Evolutionary conservation across 2,797 vertebrate genomes (phyloP), one percentile per base, ranked within the genome.

Genomic region (Mus minutoides): DNA sequence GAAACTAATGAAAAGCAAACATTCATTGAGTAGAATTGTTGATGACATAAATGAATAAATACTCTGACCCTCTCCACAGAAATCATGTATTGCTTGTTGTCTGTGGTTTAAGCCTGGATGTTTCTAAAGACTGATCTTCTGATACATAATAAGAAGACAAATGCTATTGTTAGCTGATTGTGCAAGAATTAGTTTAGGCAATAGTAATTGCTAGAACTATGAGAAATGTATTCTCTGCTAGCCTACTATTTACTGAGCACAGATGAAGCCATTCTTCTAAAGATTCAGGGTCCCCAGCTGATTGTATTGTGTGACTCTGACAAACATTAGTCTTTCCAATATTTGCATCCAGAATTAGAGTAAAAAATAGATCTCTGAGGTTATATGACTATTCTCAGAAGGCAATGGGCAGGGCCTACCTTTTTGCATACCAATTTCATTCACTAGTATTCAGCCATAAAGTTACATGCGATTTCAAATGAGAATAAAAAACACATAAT

Each of bases 1-100:
- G 49, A 91, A 4, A 67, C 40, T 31, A 94, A 73, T 88, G 34
- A 96, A 93, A 80, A 93, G 46, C 46, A 22, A 93, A 54, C 19
- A 49, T 67, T 14, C 7, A 52, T 0, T 40, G 2, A 71, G 29
- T 19, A 92, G 26, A 91, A 89, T 21, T 88, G 29, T 2, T 67
- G 22, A 43, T 77, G 37, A 37, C 8, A 29, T 69, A 29, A 75
- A 40, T 24, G 52, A 96, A 29, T 26, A 71, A 78, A 67, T 0
- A 14, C 1, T 2, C 12, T 31, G 11, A 19, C 11, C 14, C 1
- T 94, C 3, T 12, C n/a, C 26, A 73, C n/a, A 78, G 77, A 92
- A 78, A 7, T 6, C 3, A 62, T 31, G 73, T 89, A 21, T 29
- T 88, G 26, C 13, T 94, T 60, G 0, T 6, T 56, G 16, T 75